These are phyloP conservation scores for Drosophila orena DNA, from an alignment of 1,140 invertebrate species.

Conservation along the genomic window DNA sequence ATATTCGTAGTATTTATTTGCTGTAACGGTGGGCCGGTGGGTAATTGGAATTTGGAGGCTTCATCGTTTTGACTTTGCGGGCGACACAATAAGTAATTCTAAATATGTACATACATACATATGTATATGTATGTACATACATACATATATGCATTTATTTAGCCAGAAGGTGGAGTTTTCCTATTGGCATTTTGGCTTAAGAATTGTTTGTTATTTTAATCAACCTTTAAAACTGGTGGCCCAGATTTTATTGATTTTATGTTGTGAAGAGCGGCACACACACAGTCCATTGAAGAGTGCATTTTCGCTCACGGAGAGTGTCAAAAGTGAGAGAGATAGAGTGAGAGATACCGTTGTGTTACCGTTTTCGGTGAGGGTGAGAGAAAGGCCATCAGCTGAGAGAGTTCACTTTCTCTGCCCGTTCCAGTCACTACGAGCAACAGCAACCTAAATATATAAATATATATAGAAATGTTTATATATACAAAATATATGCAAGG, in stretches of 20 bases:
- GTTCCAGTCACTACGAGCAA: slow-evolving; percentile 23
- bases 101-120: background rate
- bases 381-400: slow-evolving; percentile 33
- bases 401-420: slow-evolving; percentile 40
- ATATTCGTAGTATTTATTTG: background rate
- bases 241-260: slow-evolving; percentile 78
- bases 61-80: background rate
- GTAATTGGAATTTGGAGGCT: background rate
- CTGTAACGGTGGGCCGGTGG: background rate
- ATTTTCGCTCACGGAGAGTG: slow-evolving; percentile 7
- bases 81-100: background rate
- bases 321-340: slow-evolving; percentile 8
- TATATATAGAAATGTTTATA: background rate
- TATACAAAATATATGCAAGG: background rate
- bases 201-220: slow-evolving; percentile 60
- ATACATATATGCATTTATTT: background rate
- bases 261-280: slow-evolving; percentile 45
- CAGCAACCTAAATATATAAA: slow-evolving; percentile 14
- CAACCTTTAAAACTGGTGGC: slow-evolving; percentile 76
- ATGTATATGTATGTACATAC: background rate
- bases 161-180: background rate
- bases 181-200: background rate
- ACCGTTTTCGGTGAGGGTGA: slow-evolving; percentile 7
- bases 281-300: slow-evolving; percentile 17
- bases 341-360: slow-evolving; percentile 5